Conservation (phyloP, 2,113 vertebrate species). For the Lipotes vexillifer region DNA sequence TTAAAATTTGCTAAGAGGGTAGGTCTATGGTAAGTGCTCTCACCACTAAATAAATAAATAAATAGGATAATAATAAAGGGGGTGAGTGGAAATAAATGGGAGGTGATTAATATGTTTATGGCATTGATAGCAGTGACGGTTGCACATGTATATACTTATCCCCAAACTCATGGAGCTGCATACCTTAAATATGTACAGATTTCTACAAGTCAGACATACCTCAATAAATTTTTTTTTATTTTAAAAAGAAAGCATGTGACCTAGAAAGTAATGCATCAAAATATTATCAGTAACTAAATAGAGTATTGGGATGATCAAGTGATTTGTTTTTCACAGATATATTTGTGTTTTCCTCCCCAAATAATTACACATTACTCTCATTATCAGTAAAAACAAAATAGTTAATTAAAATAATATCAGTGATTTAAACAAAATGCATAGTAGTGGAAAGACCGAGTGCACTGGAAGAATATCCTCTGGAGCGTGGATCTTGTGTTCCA, state of each 20-base stretch:
- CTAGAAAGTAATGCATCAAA: constrained; percentile 10
- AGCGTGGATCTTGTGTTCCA: neutral
- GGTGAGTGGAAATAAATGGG: neutral
- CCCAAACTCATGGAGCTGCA: neutral
- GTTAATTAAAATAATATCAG: neutral
- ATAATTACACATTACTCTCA: neutral
- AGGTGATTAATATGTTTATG: neutral
- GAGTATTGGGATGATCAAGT: neutral
- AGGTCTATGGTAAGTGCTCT: neutral
- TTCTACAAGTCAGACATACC: neutral
- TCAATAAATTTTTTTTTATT: neutral
- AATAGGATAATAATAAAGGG: neutral
- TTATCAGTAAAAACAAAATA: neutral
- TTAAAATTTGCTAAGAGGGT: neutral
- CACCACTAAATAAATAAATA: neutral
- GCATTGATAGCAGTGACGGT: neutral
- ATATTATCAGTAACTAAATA: neutral
- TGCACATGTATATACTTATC: neutral
- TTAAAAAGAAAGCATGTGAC: neutral
- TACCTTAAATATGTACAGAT: neutral
- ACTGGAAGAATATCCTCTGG: neutral
- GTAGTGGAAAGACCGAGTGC: neutral
- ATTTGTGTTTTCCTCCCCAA: neutral
- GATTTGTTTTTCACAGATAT: neutral
- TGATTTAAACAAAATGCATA: neutral